Percentiles rank a stretch among this genome's conserved stretches.
Evolutionary conservation across 1,140 invertebrate genomes (phyloP).

Genomic region (Aleiodes sp.): DNA sequence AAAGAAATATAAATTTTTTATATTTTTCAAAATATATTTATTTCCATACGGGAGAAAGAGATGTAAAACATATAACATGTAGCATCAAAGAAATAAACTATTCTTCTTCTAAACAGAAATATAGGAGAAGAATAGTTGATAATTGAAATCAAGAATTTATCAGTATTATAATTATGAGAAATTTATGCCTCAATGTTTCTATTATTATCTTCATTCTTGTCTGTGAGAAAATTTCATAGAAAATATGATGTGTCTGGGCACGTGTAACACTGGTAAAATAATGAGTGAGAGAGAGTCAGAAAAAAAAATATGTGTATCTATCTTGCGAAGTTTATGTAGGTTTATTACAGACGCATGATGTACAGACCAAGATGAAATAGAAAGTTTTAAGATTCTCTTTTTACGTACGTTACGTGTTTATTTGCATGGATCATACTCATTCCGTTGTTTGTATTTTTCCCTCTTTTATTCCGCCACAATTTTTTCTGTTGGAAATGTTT

Average conservation of each 20-base stretch:
- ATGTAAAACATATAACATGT: too few relatives aligned
- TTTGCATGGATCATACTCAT: slow-evolving; percentile 13
- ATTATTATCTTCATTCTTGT: too few relatives aligned
- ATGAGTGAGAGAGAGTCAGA: background rate
- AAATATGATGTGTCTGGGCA: slow-evolving; percentile 3
- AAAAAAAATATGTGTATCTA: background rate
- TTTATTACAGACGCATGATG: slow-evolving; percentile 14
- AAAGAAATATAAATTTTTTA: too few relatives aligned
- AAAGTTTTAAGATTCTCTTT: slow-evolving; percentile 16
- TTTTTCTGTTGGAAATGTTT: too few relatives aligned
- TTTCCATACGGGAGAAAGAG: too few relatives aligned
- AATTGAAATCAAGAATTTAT: too few relatives aligned
- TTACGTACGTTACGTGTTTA: slow-evolving; percentile 5
- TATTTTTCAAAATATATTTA: too few relatives aligned
- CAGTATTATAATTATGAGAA: background rate
- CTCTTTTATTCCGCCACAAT: background rate
- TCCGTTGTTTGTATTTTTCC: background rate
- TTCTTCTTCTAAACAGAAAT: too few relatives aligned
- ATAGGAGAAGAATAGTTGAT: too few relatives aligned
- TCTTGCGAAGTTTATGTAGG: background rate
- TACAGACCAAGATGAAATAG: slow-evolving; percentile 5
- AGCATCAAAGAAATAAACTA: too few relatives aligned
- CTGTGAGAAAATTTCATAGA: too few relatives aligned
- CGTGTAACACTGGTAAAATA: background rate
- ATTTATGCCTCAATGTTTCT: background rate